These are phyloP conservation scores for Neostethus bicornis DNA, from an alignment of 2,797 vertebrate species.

Conservation along the genomic window DNA sequence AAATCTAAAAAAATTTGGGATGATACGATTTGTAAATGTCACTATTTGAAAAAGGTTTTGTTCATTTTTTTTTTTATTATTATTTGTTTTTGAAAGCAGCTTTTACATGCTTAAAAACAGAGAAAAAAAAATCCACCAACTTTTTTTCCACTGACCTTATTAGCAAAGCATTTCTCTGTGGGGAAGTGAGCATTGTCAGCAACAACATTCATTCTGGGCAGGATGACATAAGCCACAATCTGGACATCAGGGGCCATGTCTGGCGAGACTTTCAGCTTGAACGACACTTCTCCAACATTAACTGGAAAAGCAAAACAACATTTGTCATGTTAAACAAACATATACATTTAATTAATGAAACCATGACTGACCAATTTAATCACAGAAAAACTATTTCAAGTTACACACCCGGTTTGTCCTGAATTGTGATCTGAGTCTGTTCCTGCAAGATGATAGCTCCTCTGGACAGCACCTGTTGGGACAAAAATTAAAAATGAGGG, in stretches of 20 bases:
- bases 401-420: conserved; percentile 34
- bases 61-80: too few relatives aligned
- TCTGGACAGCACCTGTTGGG: conserved; percentile 54
- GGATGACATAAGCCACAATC: conserved; percentile 66
- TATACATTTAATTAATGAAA: not conserved
- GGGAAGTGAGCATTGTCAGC: conserved; percentile 58
- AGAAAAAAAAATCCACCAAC: too few relatives aligned
- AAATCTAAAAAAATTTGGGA: too few relatives aligned
- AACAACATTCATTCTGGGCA: conserved; percentile 69
- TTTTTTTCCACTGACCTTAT: conserved; percentile 62
- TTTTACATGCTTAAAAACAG: too few relatives aligned
- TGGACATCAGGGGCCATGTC: conserved; percentile 66
- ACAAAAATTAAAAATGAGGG: not conserved
- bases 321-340: not conserved
- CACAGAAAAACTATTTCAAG: too few relatives aligned
- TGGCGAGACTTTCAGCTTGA: conserved; percentile 52
- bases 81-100: too few relatives aligned
- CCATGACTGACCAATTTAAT: not conserved
- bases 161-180: conserved; percentile 72
- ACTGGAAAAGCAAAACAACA: conserved; percentile 37
- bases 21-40: too few relatives aligned
- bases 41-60: too few relatives aligned
- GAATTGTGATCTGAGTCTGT: conserved; percentile 10
- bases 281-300: conserved; percentile 55
- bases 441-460: conserved; percentile 52